Conservation (phyloP, 2,888 invertebrate species). For the Lymantria dispar region DNA sequence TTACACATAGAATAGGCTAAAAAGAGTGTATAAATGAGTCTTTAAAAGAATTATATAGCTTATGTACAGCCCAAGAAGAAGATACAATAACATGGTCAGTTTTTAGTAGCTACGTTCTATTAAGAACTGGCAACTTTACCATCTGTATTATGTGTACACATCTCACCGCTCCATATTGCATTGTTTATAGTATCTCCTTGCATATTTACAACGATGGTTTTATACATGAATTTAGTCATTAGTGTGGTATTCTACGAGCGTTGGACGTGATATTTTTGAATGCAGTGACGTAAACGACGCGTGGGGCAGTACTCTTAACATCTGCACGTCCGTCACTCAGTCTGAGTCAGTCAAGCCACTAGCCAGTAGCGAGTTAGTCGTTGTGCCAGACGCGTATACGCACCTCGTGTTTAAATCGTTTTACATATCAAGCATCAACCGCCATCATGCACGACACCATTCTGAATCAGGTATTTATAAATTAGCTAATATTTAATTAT, state of each 20-base stretch:
- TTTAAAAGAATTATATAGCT: too few relatives aligned
- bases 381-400: constrained; percentile 32
- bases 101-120: not conserved
- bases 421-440: constrained; percentile 6
- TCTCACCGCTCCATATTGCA: constrained; percentile 20
- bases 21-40: too few relatives aligned
- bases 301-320: constrained; percentile 29
- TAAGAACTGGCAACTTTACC: constrained; percentile 17
- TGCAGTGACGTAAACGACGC: constrained; percentile 26
- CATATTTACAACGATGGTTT: constrained; percentile 45
- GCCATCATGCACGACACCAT: constrained; percentile 52
- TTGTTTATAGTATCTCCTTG: constrained; percentile 16
- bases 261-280: constrained; percentile 39
- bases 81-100: too few relatives aligned
- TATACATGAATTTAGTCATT: constrained; percentile 33
- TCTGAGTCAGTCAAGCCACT: not conserved
- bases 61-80: too few relatives aligned
- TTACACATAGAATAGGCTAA: too few relatives aligned
- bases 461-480: constrained; percentile 46
- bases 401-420: constrained; percentile 1
- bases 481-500: constrained; percentile 6
- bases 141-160: constrained; percentile 8
- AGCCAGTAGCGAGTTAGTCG: constrained; percentile 46
- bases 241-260: constrained; percentile 30
- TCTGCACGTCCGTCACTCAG: not conserved